phyloP scores from a whole-genome alignment of 1,140 invertebrate species.

The Pseudachorutes palmiensis region DNA sequence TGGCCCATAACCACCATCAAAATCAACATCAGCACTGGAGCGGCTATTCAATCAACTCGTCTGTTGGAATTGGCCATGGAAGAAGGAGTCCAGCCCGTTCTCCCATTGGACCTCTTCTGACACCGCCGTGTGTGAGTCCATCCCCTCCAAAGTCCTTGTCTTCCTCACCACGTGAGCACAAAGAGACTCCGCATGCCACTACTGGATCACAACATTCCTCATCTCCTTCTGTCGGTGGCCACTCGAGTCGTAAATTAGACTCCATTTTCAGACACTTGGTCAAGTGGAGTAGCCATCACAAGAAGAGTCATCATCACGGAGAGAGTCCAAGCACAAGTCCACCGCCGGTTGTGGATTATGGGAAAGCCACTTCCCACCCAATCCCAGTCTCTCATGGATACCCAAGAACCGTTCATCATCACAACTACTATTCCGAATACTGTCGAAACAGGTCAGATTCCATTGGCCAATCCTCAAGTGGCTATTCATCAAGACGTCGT shows the following conservation, averaged over 20 bases:
- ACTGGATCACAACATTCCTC: not conserved
- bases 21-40: conserved; percentile 4
- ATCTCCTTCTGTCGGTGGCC: conserved; percentile 8
- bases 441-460: not conserved
- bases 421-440: not conserved
- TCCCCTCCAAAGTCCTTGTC: conserved; percentile 1
- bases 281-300: conserved; percentile 31
- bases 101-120: not conserved
- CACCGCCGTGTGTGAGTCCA: not conserved
- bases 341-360: conserved; percentile 2
- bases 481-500: not conserved
- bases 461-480: too few species aligned
- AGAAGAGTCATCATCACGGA: conserved; percentile 8
- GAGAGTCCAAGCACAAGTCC: not conserved
- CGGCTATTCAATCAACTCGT: not conserved
- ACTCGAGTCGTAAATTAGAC: conserved; percentile 21
- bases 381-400: not conserved
- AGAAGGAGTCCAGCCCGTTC: not conserved
- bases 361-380: not conserved
- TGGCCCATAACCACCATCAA: not conserved
- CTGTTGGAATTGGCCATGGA: not conserved
- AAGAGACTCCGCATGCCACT: not conserved
- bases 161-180: not conserved
- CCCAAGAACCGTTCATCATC: not conserved
- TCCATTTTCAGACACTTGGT: conserved; percentile 30